Percentiles rank a stretch among this genome's conserved stretches.
Conservation (phyloP, 2,888 invertebrate genomes). For the Caenorhabditis drosophilae region DNA sequence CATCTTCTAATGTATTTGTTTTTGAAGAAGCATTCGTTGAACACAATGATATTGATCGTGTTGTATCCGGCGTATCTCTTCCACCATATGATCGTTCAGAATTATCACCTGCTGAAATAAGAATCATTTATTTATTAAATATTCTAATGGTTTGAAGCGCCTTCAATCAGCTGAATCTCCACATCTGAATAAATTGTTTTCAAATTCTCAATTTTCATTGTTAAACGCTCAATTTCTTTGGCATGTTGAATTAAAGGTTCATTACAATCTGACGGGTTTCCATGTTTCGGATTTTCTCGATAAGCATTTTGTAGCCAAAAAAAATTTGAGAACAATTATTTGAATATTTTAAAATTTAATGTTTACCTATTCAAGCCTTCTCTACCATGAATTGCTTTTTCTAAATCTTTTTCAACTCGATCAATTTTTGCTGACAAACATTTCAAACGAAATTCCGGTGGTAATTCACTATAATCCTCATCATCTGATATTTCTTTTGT, state of each 20-base stretch:
- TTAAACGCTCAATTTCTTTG: conserved; percentile 85
- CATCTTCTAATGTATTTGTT: conserved; percentile 3
- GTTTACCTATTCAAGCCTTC: conserved; percentile 23
- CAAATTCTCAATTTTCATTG: conserved; percentile 31
- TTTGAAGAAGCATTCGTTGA: conserved; percentile 23
- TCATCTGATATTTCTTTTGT: conserved; percentile 12
- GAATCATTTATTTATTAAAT: background rate
- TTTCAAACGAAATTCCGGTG: conserved; percentile 20
- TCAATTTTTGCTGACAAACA: conserved; percentile 20
- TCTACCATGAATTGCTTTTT: conserved; percentile 22
- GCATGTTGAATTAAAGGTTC: conserved; percentile 92
- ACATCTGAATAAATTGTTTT: conserved; percentile 22
- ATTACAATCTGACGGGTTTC: conserved; percentile 93
- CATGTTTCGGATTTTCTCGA: conserved; percentile 89
- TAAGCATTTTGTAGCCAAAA: conserved; percentile 74
- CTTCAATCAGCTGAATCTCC: conserved; percentile 26
- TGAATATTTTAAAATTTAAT: background rate
- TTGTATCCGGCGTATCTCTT: conserved; percentile 29
- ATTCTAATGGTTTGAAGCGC: background rate
- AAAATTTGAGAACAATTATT: background rate
- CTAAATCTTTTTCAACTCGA: conserved; percentile 20
- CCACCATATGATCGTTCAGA: conserved; percentile 26
- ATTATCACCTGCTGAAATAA: background rate
- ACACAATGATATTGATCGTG: conserved; percentile 21
- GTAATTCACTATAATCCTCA: conserved; percentile 10